phyloP scores from a whole-genome alignment of 2,888 invertebrate genomes.

The Xestia rhomboidea region DNA sequence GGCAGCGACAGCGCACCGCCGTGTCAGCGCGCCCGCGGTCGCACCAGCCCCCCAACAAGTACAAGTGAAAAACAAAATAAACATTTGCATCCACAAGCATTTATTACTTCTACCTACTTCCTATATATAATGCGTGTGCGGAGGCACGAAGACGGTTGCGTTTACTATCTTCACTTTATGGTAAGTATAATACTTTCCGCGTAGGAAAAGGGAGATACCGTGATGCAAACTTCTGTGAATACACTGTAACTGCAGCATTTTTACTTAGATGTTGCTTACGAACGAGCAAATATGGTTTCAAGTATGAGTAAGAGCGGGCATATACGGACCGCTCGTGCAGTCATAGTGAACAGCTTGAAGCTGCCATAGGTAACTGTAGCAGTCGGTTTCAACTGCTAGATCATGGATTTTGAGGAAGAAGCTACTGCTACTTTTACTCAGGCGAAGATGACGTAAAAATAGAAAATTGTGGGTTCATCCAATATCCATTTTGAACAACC shows the following conservation, averaged over 20 bases:
- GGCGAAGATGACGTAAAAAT: neutral
- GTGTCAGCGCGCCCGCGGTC: slow-evolving; percentile 73
- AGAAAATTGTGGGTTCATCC: neutral
- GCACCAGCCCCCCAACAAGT: slow-evolving; percentile 72
- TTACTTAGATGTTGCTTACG: neutral
- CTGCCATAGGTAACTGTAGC: neutral
- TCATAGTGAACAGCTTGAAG: neutral
- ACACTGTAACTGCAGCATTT: neutral
- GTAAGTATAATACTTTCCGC: neutral
- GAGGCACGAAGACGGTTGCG: neutral
- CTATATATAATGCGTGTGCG: neutral
- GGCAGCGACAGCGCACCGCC: slow-evolving; percentile 73
- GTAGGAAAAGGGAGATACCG: neutral
- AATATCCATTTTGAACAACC: neutral
- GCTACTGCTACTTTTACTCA: no score
- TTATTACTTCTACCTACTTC: slow-evolving; percentile 16
- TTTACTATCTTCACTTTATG: neutral
- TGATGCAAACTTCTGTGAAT: neutral
- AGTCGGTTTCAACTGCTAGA: no score
- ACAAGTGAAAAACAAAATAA: slow-evolving; percentile 71
- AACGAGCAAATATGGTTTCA: neutral
- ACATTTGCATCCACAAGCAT: slow-evolving; percentile 20
- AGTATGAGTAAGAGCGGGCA: neutral
- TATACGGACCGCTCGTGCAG: neutral
- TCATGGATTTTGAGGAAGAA: no score